Conservation (phyloP, 92 coral and sea anemone species). For the Palythoa heliodiscus region DNA sequence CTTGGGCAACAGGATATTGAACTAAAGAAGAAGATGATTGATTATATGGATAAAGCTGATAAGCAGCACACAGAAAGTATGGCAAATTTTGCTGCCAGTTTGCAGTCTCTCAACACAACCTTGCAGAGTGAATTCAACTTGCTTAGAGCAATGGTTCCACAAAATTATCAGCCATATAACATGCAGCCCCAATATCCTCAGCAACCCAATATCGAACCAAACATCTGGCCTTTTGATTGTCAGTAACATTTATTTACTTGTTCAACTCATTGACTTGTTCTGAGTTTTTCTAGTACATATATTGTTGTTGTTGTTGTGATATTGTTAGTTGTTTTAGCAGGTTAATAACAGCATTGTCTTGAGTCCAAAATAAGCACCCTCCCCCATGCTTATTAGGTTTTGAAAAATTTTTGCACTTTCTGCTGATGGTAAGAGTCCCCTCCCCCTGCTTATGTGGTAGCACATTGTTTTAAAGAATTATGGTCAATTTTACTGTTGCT, state of each 20-base stretch:
- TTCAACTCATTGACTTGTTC: neutral
- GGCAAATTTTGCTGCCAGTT: slow-evolving; percentile 16
- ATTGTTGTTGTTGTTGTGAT: neutral
- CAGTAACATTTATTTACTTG: neutral
- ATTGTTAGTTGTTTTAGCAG: neutral
- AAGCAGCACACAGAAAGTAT: slow-evolving; percentile 36
- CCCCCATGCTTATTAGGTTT: too few relatives aligned
- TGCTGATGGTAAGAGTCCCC: too few relatives aligned
- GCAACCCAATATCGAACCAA: neutral
- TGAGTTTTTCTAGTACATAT: neutral
- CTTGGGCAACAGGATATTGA: slow-evolving; percentile 40
- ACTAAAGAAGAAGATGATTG: slow-evolving; percentile 38
- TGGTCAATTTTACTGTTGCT: too few relatives aligned
- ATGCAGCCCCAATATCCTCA: neutral
- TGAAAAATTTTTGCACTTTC: too few relatives aligned
- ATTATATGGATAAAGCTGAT: slow-evolving; percentile 42
- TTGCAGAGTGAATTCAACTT: neutral
- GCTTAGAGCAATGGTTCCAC: neutral
- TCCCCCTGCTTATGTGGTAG: too few relatives aligned
- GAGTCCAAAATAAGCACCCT: too few relatives aligned
- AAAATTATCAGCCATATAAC: neutral
- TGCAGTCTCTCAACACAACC: slow-evolving; percentile 5
- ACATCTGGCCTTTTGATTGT: neutral
- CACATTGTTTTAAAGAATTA: too few relatives aligned
- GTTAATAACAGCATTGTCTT: neutral